Evolutionary conservation across 2,797 vertebrate species (phyloP).

Genomic region (Typhlichthys eigenmanni): DNA sequence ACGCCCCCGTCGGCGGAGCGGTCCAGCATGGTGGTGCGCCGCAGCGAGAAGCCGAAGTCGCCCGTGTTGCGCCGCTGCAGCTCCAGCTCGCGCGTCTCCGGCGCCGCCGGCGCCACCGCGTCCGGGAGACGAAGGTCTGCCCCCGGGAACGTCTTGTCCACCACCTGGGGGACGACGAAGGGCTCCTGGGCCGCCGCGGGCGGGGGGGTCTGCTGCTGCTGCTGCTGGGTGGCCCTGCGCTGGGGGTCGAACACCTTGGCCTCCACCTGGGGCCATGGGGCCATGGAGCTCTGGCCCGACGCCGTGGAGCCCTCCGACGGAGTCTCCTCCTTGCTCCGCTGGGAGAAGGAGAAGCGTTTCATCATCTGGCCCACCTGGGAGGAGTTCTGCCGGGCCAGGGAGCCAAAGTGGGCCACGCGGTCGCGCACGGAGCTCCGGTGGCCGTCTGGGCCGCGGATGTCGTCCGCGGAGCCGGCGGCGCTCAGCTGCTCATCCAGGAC

Average conservation of each 20-base stretch:
- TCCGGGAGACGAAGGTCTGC: slow-evolving; percentile 84
- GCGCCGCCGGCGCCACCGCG: slow-evolving; percentile 80
- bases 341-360: slow-evolving; percentile 96
- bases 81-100: slow-evolving; percentile 84
- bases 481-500: slow-evolving; percentile 92
- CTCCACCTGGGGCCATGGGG: slow-evolving; percentile 92
- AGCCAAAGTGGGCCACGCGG: slow-evolving; percentile 89
- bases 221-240: slow-evolving; percentile 71
- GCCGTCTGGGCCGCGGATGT: slow-evolving; percentile 82
- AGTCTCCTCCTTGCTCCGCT: slow-evolving; percentile 92
- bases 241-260: slow-evolving; percentile 83
- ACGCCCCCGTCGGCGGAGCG: slow-evolving; percentile 85
- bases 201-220: slow-evolving; percentile 52
- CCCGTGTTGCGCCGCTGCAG: slow-evolving; percentile 92
- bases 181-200: slow-evolving; percentile 54
- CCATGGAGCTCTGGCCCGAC: slow-evolving; percentile 88
- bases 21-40: slow-evolving; percentile 95
- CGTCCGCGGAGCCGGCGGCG: slow-evolving; percentile 92
- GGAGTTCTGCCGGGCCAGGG: slow-evolving; percentile 92
- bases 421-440: slow-evolving; percentile 90
- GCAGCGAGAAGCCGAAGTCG: slow-evolving; percentile 94
- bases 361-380: slow-evolving; percentile 91
- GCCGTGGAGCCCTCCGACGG: slow-evolving; percentile 91
- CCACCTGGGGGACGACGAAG: slow-evolving; percentile 79
- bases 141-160: slow-evolving; percentile 81